Evolutionary conservation across 2,797 vertebrate genomes (phyloP).

Genomic region (Calcarius lapponicus): DNA sequence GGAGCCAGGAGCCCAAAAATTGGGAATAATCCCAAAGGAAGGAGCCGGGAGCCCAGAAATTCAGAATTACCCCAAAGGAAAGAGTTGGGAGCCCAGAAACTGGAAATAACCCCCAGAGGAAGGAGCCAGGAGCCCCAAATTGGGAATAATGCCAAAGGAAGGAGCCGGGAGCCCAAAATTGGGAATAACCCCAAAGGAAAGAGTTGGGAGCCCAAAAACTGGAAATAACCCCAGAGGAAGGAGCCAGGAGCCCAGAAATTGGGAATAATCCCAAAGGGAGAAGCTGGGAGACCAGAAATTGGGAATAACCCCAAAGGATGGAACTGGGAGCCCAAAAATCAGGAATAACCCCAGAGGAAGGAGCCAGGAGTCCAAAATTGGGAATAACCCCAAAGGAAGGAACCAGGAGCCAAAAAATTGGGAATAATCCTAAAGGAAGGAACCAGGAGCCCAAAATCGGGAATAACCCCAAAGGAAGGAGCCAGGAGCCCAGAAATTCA

Average conservation of each 20-base stretch:
- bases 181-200: neutral
- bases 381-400: neutral
- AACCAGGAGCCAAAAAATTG: accelerated
- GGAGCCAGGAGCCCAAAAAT: neutral
- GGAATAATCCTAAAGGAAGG: neutral
- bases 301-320: too few relatives aligned
- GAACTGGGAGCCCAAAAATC: neutral
- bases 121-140: too few relatives aligned
- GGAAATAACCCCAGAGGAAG: too few relatives aligned
- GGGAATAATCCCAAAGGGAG: too few relatives aligned
- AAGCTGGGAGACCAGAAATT: too few relatives aligned
- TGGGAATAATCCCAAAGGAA: neutral
- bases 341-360: neutral
- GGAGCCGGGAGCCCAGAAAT: too few relatives aligned
- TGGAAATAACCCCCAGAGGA: too few relatives aligned
- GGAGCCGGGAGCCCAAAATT: neutral
- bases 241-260: too few relatives aligned
- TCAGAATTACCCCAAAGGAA: too few relatives aligned
- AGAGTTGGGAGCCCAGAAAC: too few relatives aligned
- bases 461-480: neutral
- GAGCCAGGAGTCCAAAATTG: accelerated
- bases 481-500: neutral
- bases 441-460: accelerated
- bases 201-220: accelerated
- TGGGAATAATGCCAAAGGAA: too few relatives aligned